phyloP scores from a whole-genome alignment of 30 jellyfish, hydroid and myxozoan species.

The Aurelia aurita region DNA sequence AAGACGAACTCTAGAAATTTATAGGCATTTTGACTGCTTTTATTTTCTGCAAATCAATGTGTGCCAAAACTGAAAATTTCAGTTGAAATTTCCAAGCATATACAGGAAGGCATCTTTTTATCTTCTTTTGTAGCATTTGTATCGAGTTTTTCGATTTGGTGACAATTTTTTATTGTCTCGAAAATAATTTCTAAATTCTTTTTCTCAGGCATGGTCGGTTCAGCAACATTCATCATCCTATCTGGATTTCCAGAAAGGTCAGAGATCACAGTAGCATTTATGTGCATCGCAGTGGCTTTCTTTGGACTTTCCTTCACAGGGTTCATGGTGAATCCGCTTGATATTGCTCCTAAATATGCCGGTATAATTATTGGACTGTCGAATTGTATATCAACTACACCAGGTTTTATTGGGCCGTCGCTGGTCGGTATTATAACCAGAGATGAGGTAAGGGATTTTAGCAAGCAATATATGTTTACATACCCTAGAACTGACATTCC shows the following conservation, averaged over 20 bases:
- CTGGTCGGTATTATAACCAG: slow-evolving; percentile 91
- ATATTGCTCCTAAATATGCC: slow-evolving; percentile 96
- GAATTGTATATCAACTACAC: slow-evolving; percentile 81
- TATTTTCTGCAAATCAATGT: too few relatives aligned
- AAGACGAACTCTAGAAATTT: too few relatives aligned
- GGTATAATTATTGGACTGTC: slow-evolving; percentile 93
- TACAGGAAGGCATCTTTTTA: too few relatives aligned
- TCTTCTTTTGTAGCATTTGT: too few relatives aligned
- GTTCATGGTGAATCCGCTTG: slow-evolving; percentile 97
- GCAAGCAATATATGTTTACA: too few relatives aligned
- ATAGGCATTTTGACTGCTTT: too few relatives aligned
- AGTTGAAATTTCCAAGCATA: too few relatives aligned
- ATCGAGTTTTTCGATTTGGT: too few relatives aligned
- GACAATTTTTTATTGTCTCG: too few relatives aligned
- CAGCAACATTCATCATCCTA: slow-evolving; percentile 72
- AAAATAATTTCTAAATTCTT: background rate
- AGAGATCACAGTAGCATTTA: slow-evolving; percentile 69
- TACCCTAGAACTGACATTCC: too few relatives aligned
- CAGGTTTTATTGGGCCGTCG: slow-evolving; percentile 97
- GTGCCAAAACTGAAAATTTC: too few relatives aligned
- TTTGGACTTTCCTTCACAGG: slow-evolving; percentile 96
- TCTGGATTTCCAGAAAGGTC: slow-evolving; percentile 85
- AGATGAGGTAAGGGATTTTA: slow-evolving; percentile 73
- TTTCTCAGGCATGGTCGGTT: slow-evolving; percentile 79
- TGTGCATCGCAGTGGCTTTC: slow-evolving; percentile 93